Percentiles rank a stretch among this genome's conserved stretches.
Conservation (phyloP, 2,113 vertebrate genomes). For the Eira barbara region DNA sequence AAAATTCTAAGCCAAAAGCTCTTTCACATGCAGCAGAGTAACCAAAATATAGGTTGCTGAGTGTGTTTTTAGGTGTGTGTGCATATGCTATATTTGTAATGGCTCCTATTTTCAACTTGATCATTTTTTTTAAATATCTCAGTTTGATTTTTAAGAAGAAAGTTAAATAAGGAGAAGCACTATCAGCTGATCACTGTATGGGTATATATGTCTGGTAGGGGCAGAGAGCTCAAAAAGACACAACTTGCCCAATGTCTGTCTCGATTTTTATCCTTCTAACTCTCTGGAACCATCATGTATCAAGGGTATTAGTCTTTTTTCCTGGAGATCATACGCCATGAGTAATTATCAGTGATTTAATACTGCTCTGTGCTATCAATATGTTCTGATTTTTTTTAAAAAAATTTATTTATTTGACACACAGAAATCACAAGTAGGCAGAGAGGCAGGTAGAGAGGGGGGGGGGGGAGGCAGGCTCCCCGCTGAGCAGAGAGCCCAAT, state of each 20-base stretch:
- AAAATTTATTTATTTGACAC: no score
- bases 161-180: not conserved
- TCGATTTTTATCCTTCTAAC: not conserved
- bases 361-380: not conserved
- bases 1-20: not conserved
- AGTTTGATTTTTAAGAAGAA: conserved; percentile 34
- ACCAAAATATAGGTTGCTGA: not conserved
- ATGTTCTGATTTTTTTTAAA: not conserved
- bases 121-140: not conserved
- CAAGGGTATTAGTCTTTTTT: not conserved
- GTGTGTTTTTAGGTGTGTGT: not conserved
- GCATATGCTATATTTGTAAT: not conserved
- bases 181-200: not conserved
- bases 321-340: not conserved
- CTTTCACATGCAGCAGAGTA: not conserved
- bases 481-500: no score
- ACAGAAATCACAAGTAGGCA: no score
- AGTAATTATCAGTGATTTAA: not conserved
- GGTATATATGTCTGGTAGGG: rapidly evolving
- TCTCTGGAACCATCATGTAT: not conserved
- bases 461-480: no score
- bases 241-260: not conserved
- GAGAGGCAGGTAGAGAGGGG: no score
- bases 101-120: not conserved
- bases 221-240: not conserved